These are phyloP conservation scores for Adineta ricciae DNA, from an alignment of 2,888 invertebrate genomes.

Conservation along the genomic window DNA sequence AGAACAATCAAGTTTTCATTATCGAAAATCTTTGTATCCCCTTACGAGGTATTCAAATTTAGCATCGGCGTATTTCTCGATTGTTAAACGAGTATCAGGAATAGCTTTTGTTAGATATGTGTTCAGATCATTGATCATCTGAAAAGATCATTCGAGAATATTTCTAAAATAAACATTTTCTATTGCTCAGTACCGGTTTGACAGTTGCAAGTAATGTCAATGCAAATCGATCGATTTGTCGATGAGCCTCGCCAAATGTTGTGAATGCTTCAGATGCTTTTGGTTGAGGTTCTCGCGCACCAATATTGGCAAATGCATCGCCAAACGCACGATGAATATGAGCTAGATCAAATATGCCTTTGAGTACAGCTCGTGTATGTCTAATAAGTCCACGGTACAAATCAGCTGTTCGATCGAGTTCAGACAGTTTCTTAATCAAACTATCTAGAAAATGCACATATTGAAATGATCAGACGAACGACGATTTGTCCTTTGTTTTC, in stretches of 20 bases:
- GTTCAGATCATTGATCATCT: conserved; percentile 83
- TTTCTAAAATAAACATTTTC: conserved; percentile 37
- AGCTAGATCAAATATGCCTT: conserved; percentile 76
- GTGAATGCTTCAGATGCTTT: conserved; percentile 87
- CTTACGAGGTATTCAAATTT: conserved; percentile 85
- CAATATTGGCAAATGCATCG: conserved; percentile 83
- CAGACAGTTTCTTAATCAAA: conserved; percentile 82
- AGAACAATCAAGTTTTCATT: conserved; percentile 33
- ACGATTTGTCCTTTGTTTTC: not conserved
- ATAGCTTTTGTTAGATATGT: conserved; percentile 91
- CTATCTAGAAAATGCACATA: conserved; percentile 60
- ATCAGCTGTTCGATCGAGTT: conserved; percentile 79
- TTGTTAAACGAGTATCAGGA: conserved; percentile 90
- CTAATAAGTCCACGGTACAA: conserved; percentile 83
- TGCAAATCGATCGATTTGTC: conserved; percentile 78
- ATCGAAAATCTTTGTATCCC: not conserved
- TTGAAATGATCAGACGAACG: not conserved
- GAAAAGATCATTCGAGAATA: conserved; percentile 38
- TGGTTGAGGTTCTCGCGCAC: conserved; percentile 86
- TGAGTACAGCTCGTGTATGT: conserved; percentile 68
- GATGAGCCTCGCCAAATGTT: conserved; percentile 82
- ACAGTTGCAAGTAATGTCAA: conserved; percentile 75
- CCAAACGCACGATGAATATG: conserved; percentile 82
- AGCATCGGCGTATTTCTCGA: conserved; percentile 91
- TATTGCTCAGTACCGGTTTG: conserved; percentile 63